Evolutionary conservation across 2,888 invertebrate genomes (phyloP).

Genomic region (Ephialtes manifestator): DNA sequence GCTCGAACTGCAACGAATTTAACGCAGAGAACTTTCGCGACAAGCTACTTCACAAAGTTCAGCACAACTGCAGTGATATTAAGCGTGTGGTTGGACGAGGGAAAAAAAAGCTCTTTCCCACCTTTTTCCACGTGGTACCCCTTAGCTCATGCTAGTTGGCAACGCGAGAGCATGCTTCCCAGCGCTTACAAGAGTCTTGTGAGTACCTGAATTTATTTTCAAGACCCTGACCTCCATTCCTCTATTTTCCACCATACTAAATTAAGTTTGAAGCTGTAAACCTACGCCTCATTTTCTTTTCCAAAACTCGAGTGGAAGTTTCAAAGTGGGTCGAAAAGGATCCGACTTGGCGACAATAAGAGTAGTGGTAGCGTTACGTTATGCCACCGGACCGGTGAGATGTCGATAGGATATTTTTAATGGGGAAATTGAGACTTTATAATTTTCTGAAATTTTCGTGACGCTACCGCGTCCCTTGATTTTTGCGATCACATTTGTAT

Average conservation of each 20-base stretch:
- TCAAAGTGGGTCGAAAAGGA: not conserved
- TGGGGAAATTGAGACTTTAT: too few species aligned
- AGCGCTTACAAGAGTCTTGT: not conserved
- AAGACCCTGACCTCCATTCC: conserved; percentile 1
- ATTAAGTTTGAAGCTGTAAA: not conserved
- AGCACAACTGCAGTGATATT: conserved; percentile 22
- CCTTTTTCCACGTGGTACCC: not conserved
- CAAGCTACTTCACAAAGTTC: conserved; percentile 8
- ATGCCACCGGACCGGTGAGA: too few species aligned
- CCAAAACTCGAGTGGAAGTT: not conserved
- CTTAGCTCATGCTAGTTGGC: conserved; percentile 8
- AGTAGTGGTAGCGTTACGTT: not conserved
- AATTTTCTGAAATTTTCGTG: too few species aligned
- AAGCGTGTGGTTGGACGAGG: not conserved
- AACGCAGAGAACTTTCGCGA: conserved; percentile 12
- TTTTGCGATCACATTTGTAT: too few species aligned
- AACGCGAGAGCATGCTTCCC: conserved; percentile 1
- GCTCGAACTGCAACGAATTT: conserved; percentile 32
- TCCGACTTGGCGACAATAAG: not conserved
- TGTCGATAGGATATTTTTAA: too few species aligned
- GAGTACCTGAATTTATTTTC: not conserved
- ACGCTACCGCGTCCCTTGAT: too few species aligned
- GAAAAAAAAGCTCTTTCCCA: not conserved
- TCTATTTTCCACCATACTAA: conserved; percentile 1
- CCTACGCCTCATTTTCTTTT: not conserved